Evolutionary conservation across 1,140 invertebrate species (phyloP).

Genomic region (Drosophila tropicalis): DNA sequence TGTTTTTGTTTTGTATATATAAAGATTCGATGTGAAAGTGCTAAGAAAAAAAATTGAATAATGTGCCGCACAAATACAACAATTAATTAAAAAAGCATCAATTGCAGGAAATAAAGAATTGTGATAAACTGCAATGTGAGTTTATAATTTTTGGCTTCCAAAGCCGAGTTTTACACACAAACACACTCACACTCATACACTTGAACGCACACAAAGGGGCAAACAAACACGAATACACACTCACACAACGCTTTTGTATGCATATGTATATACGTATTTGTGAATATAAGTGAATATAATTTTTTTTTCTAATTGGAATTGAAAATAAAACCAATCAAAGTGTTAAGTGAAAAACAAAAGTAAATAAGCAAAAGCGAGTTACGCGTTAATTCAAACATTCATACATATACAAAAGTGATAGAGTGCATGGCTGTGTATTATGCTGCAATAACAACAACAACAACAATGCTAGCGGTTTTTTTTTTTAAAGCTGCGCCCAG

Average conservation of each 20-base stretch:
- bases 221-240: constrained; percentile 45
- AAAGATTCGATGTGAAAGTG: constrained; percentile 17
- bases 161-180: constrained; percentile 27
- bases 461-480: constrained; percentile 53
- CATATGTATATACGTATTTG: constrained; percentile 54
- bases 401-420: constrained; percentile 16
- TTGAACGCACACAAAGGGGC: constrained; percentile 19
- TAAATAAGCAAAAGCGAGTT: constrained; percentile 31
- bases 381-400: constrained; percentile 40
- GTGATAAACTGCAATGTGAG: constrained; percentile 26
- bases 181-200: constrained; percentile 18
- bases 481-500: constrained; percentile 39
- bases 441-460: constrained; percentile 55
- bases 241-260: background rate
- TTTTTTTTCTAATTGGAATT: constrained; percentile 70
- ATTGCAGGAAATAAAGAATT: constrained; percentile 4
- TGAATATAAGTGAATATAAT: constrained; percentile 53
- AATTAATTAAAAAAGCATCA: constrained; percentile 10
- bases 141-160: constrained; percentile 11
- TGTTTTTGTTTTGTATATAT: background rate
- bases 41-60: constrained; percentile 11
- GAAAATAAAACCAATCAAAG: constrained; percentile 49
- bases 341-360: constrained; percentile 47
- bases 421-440: constrained; percentile 33
- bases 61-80: constrained; percentile 2